A percentile compares a stretch with the other conserved stretches of the same genome.
These are phyloP conservation scores for Melanostigma gelatinosum DNA, from an alignment of 2,113 vertebrate genomes.

Conservation along the genomic window DNA sequence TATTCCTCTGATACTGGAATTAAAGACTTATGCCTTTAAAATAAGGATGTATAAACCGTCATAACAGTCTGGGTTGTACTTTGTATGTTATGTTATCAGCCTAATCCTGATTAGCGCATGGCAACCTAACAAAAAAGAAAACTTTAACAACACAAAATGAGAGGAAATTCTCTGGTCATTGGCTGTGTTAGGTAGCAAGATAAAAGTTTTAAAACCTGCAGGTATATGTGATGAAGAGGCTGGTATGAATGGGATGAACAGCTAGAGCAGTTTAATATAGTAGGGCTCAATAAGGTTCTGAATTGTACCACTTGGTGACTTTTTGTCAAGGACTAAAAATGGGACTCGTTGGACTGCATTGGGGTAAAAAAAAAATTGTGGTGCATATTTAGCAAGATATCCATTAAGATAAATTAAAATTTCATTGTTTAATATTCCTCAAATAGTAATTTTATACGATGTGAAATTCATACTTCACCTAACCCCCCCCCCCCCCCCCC, in stretches of 20 bases:
- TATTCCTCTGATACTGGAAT: not conserved
- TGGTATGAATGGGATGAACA: not conserved
- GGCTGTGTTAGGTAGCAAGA: not conserved
- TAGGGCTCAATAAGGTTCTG: not conserved
- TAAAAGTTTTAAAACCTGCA: not conserved
- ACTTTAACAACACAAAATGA: not conserved
- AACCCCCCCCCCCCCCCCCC: slow-evolving; percentile 15
- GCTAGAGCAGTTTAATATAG: not conserved
- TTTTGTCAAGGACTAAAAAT: not conserved
- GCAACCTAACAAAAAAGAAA: not conserved
- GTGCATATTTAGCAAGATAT: not conserved
- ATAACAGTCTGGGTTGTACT: not conserved
- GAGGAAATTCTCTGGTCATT: not conserved
- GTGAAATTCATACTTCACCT: slow-evolving; percentile 1
- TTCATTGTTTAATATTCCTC: not conserved
- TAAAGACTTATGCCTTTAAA: not conserved
- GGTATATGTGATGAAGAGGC: not conserved
- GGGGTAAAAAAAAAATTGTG: not conserved
- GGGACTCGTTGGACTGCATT: not conserved
- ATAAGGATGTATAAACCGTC: not conserved
- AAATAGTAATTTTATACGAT: not conserved
- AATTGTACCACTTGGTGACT: not conserved
- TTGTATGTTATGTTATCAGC: not conserved
- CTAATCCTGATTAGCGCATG: not conserved
- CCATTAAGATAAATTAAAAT: not conserved